Conservation (phyloP, 2,113 vertebrate genomes). For the Alexandromys fortis region DNA sequence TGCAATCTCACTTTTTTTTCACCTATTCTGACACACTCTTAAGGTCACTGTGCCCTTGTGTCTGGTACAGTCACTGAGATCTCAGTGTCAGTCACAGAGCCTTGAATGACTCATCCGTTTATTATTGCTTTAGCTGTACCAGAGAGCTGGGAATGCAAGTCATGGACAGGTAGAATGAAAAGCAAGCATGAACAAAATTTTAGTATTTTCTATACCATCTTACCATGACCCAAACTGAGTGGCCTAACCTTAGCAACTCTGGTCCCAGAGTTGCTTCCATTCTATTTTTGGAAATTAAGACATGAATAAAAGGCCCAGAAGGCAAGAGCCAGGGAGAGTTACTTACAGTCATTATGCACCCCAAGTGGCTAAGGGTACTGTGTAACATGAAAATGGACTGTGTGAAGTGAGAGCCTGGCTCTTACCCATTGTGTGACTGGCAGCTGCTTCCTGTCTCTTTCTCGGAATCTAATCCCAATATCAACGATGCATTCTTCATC, state of each 20-base stretch:
- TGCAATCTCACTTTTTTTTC: not conserved
- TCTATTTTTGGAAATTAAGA: not conserved
- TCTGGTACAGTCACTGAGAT: not conserved
- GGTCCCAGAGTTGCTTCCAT: not conserved
- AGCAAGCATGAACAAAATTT: not conserved
- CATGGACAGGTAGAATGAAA: not conserved
- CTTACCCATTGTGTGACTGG: not conserved
- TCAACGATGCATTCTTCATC: not conserved
- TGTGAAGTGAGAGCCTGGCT: not conserved
- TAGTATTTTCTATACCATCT: not conserved
- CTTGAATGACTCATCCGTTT: not conserved
- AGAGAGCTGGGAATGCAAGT: not conserved
- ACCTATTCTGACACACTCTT: not conserved
- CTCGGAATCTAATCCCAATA: constrained; percentile 13
- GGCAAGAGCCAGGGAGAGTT: not conserved
- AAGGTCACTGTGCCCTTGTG: not conserved
- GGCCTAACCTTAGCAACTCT: not conserved
- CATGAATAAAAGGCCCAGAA: not conserved
- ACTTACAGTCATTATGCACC: not conserved
- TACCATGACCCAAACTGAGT: not conserved
- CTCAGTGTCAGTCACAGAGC: not conserved
- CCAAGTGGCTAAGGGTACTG: not conserved
- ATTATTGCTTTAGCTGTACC: not conserved
- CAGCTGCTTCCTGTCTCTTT: not conserved
- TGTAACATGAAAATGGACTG: not conserved